phyloP scores from a whole-genome alignment of 2,888 invertebrate species.

The Aphodius sticticus region DNA sequence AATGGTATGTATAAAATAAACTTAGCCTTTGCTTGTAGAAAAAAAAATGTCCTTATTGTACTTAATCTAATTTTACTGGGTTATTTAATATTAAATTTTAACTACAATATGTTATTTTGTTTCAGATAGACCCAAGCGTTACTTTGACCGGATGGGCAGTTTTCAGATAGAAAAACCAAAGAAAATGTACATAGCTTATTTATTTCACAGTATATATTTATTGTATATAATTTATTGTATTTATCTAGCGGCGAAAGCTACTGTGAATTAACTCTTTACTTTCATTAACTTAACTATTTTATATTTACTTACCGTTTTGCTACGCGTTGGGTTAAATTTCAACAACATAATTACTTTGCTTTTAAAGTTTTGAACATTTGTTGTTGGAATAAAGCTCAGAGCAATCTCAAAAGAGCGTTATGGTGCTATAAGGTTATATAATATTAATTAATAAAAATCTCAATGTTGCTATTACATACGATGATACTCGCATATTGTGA shows the following conservation, averaged over 20 bases:
- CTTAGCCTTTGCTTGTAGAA: too few relatives aligned
- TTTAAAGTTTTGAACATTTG: not conserved
- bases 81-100: constrained; percentile 8
- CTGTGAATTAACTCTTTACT: constrained; percentile 17
- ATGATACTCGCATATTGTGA: constrained; percentile 59
- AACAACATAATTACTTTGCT: not conserved
- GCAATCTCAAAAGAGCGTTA: constrained; percentile 27
- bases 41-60: too few relatives aligned
- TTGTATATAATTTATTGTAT: constrained; percentile 38
- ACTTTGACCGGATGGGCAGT: not conserved
- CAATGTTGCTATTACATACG: constrained; percentile 45
- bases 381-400: not conserved
- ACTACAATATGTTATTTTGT: not conserved
- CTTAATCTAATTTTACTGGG: not conserved
- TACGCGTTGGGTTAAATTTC: constrained; percentile 9
- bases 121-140: constrained; percentile 24
- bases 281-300: constrained; percentile 12
- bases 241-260: constrained; percentile 13
- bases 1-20: constrained; percentile 28
- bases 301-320: constrained; percentile 17
- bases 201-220: constrained; percentile 34
- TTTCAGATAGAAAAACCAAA: constrained; percentile 31
- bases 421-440: constrained; percentile 35
- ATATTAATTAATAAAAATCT: constrained; percentile 44
- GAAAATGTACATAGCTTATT: constrained; percentile 38